Evolutionary conservation across 2,113 vertebrate species (phyloP).

Genomic region (Burhinus bistriatus): DNA sequence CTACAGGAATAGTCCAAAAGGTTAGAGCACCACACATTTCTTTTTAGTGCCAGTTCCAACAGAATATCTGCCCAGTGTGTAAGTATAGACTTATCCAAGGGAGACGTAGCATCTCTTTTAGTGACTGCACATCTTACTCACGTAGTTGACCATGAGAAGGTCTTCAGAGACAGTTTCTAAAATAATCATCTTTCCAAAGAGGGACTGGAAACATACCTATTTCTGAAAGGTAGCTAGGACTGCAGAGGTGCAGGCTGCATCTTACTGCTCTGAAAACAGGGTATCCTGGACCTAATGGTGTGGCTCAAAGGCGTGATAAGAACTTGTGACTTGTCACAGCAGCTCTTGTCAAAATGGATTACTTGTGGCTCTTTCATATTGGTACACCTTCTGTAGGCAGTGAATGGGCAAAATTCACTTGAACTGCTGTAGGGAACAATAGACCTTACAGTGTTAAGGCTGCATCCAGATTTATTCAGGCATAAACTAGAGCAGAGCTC

Average conservation of each 20-base stretch:
- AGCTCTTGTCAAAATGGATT: constrained; percentile 10
- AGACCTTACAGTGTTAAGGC: neutral
- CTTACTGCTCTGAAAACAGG: neutral
- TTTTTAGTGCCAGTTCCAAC: neutral
- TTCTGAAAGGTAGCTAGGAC: neutral
- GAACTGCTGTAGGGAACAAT: neutral
- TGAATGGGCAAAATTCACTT: neutral
- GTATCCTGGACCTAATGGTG: neutral
- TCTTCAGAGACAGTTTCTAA: neutral
- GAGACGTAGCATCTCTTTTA: neutral
- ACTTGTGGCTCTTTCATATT: neutral
- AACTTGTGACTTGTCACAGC: neutral
- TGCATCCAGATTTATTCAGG: neutral
- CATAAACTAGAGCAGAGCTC: neutral
- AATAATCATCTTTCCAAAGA: neutral
- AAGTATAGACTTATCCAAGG: neutral
- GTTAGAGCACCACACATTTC: neutral
- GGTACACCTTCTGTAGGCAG: neutral
- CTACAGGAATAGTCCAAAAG: neutral
- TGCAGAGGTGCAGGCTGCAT: neutral
- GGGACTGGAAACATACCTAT: neutral
- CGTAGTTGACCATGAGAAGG: neutral
- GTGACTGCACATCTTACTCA: neutral
- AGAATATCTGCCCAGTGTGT: neutral
- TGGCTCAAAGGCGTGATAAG: neutral